A percentile compares a stretch with the other conserved stretches of the same genome.
Conservation (phyloP, 2,888 invertebrate species). For the Catocala sponsa region DNA sequence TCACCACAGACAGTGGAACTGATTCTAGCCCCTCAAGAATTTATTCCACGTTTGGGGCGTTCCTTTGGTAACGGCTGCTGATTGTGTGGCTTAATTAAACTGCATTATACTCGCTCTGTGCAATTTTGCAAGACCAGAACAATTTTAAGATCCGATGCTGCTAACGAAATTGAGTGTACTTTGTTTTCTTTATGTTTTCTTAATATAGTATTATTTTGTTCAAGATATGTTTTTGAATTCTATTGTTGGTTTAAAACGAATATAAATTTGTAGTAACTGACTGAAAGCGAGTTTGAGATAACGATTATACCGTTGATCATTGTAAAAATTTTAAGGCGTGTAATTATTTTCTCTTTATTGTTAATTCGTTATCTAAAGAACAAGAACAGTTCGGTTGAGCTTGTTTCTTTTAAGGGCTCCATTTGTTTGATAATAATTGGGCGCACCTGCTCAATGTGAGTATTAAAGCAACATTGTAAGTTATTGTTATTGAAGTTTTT, state of each 20-base stretch:
- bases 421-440: slow-evolving; percentile 41
- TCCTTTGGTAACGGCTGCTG: slow-evolving; percentile 83
- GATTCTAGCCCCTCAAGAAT: slow-evolving; percentile 80
- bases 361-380: slow-evolving; percentile 11
- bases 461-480: slow-evolving; percentile 24
- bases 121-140: slow-evolving; percentile 58
- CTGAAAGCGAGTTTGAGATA: neutral
- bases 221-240: neutral
- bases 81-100: slow-evolving; percentile 85
- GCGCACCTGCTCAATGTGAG: slow-evolving; percentile 31
- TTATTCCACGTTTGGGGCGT: slow-evolving; percentile 84
- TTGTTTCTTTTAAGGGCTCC: slow-evolving; percentile 26
- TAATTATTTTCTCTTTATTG: slow-evolving; percentile 26
- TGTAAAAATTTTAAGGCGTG: slow-evolving; percentile 24
- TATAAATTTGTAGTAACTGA: slow-evolving; percentile 3
- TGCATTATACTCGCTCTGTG: slow-evolving; percentile 76
- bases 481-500: slow-evolving; percentile 25
- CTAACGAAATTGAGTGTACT: slow-evolving; percentile 43
- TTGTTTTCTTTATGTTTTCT: slow-evolving; percentile 34
- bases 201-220: slow-evolving; percentile 29
- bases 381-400: slow-evolving; percentile 11
- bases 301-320: slow-evolving; percentile 8
- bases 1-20: slow-evolving; percentile 72
- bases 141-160: slow-evolving; percentile 43
- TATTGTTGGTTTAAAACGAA: neutral